Evolutionary conservation across 1,140 invertebrate genomes (phyloP).

Genomic region (Brachionus calyciflorus): DNA sequence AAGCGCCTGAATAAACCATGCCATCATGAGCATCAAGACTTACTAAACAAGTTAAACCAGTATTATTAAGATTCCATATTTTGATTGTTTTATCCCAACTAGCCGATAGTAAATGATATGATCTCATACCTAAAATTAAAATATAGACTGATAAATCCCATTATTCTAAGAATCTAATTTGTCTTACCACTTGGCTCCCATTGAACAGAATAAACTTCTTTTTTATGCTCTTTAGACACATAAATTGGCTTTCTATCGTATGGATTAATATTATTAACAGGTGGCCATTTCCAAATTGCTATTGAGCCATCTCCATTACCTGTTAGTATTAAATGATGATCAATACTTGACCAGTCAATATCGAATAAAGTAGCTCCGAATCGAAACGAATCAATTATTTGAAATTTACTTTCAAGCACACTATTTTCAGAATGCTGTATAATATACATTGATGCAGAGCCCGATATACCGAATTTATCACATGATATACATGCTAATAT

Average conservation of each 20-base stretch:
- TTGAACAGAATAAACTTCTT: slow-evolving; percentile 9
- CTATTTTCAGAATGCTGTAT: slow-evolving; percentile 34
- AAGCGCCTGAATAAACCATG: slow-evolving; percentile 4
- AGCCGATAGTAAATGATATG: slow-evolving; percentile 28
- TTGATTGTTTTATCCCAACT: slow-evolving; percentile 46
- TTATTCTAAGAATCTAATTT: neutral
- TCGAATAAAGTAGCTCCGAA: slow-evolving; percentile 24
- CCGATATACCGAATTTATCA: slow-evolving; percentile 37
- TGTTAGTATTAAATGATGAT: slow-evolving; percentile 1
- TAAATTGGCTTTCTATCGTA: neutral
- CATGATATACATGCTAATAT: slow-evolving; percentile 33
- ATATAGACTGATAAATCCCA: neutral
- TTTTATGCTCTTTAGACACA: slow-evolving; percentile 9
- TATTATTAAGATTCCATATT: slow-evolving; percentile 34
- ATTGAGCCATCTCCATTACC: slow-evolving; percentile 43
- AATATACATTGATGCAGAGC: slow-evolving; percentile 17
- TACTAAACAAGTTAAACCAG: neutral
- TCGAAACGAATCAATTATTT: slow-evolving; percentile 15
- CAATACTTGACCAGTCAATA: slow-evolving; percentile 24
- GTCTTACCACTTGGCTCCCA: slow-evolving; percentile 36
- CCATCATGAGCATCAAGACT: neutral
- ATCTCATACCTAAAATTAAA: slow-evolving; percentile 3
- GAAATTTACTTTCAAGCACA: slow-evolving; percentile 38
- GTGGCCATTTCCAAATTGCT: slow-evolving; percentile 41
- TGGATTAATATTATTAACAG: neutral